Conservation (phyloP, 92 coral and sea anemone genomes). For the Plumapathes pennacea region DNA sequence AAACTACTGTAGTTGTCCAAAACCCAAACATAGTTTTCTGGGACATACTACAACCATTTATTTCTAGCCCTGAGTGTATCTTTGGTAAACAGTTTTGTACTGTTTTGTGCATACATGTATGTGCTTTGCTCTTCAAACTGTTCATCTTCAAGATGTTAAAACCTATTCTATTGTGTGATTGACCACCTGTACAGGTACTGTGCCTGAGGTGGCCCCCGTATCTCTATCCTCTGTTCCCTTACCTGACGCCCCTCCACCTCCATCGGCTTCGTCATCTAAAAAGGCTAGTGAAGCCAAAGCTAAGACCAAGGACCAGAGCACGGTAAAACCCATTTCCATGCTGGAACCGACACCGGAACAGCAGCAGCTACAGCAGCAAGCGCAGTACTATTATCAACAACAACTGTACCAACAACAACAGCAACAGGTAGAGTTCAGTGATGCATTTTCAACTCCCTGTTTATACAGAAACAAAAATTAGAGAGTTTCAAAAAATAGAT, state of each 20-base stretch:
- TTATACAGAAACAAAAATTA: no score
- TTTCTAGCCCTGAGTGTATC: no score
- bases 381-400: constrained; percentile 75
- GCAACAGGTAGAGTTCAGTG: constrained; percentile 30
- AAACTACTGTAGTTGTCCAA: no score
- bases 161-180: not conserved
- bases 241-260: constrained; percentile 91
- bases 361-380: constrained; percentile 79
- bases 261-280: constrained; percentile 28
- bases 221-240: constrained; percentile 96
- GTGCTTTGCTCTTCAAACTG: not conserved
- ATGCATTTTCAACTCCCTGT: no score
- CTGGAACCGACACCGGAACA: constrained; percentile 88
- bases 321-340: constrained; percentile 64
- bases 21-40: no score
- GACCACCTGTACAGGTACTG: constrained; percentile 20
- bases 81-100: not conserved
- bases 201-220: constrained; percentile 64
- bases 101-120: not conserved
- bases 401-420: constrained; percentile 65
- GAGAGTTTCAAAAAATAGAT: no score
- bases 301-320: constrained; percentile 49
- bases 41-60: no score
- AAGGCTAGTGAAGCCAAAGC: constrained; percentile 22
- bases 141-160: no score